Evolutionary conservation across 2,113 vertebrate species (phyloP), one percentile per base, ranked within the genome.

Genomic region (Oreochromis tanganicae): DNA sequence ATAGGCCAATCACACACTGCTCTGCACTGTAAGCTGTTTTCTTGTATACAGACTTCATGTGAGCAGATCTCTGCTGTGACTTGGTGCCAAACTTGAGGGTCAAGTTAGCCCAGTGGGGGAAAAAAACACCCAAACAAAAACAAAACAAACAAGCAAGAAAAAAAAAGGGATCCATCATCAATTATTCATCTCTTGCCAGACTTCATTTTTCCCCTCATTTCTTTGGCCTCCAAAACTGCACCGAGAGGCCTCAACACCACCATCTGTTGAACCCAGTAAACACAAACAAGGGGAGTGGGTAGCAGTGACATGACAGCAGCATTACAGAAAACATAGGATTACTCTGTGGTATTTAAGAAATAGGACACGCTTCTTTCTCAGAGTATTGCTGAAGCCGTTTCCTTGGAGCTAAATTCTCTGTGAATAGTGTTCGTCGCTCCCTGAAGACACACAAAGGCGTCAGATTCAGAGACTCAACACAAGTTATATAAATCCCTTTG

Each of bases 1-100:
- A 88, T 52, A 75, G 91, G 92, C 94, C 95, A 94, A 96, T 96
- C 94, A 93, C 91, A 82, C 56, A 19, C 82, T 9, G 48, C 89
- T 81, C 66, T 85, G 87, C 34, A 17, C 80, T 52, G n/a, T 95
- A 93, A 95, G 92, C 93, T 80, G 88, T 91, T 89, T 91, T 83
- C 88, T 52, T 82, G 61, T 83, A 63, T 24, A 87, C 85, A 84
- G n/a, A 12, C 75, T 21, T 57, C 71, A 88, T 85, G 54, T 80
- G 50, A 34, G 85, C 43, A 38, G 43, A 36, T 82, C 66, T 63
- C 81, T 81, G 54, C 86, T 61, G 24, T n/a, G 38, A 29, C 87
- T 83, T 73, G 75, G 21, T 52, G 71, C 11, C 41, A 38, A 10
- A 56, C 36, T 9, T n/a, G 80, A 85, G 78, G 85, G 81, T 82